Conservation (phyloP, 1,140 invertebrate species). For the Panagrolaimus sp. region DNA sequence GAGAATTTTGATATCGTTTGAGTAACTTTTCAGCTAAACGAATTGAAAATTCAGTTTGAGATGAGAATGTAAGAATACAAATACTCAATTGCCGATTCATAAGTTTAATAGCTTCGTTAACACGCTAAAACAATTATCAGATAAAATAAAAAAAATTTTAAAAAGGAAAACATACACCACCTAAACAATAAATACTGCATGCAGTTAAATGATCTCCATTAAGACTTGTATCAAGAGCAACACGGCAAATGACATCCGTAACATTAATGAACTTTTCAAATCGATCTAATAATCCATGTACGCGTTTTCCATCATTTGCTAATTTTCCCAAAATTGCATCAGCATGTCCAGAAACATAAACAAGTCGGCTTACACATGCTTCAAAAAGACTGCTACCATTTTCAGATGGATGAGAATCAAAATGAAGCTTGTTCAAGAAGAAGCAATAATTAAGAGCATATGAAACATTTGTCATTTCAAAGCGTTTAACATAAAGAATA, state of each 20-base stretch:
- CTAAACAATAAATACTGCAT: constrained; percentile 31
- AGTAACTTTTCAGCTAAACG: constrained; percentile 15
- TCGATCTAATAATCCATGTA: constrained; percentile 46
- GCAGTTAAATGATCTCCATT: constrained; percentile 33
- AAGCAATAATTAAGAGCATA: constrained; percentile 51
- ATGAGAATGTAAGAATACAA: constrained; percentile 1
- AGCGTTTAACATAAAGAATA: constrained; percentile 51
- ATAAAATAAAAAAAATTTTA: not conserved
- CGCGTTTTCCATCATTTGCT: constrained; percentile 10
- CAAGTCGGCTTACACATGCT: constrained; percentile 49
- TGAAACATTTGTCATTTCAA: constrained; percentile 45
- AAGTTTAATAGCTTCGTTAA: constrained; percentile 35
- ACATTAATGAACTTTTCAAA: constrained; percentile 28
- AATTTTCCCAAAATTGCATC: constrained; percentile 43
- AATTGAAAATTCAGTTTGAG: not conserved
- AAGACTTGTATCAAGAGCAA: constrained; percentile 33
- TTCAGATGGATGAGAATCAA: constrained; percentile 35
- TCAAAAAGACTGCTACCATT: constrained; percentile 44
- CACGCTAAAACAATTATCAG: constrained; percentile 23
- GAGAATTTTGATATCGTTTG: constrained; percentile 32
- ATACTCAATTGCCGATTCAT: constrained; percentile 22
- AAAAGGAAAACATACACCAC: constrained; percentile 25
- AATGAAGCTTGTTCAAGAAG: constrained; percentile 40
- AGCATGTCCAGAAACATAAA: constrained; percentile 39
- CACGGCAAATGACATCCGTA: constrained; percentile 33